Evolutionary conservation across 2,113 vertebrate genomes (phyloP).

Genomic region (Ardeotis arabs): DNA sequence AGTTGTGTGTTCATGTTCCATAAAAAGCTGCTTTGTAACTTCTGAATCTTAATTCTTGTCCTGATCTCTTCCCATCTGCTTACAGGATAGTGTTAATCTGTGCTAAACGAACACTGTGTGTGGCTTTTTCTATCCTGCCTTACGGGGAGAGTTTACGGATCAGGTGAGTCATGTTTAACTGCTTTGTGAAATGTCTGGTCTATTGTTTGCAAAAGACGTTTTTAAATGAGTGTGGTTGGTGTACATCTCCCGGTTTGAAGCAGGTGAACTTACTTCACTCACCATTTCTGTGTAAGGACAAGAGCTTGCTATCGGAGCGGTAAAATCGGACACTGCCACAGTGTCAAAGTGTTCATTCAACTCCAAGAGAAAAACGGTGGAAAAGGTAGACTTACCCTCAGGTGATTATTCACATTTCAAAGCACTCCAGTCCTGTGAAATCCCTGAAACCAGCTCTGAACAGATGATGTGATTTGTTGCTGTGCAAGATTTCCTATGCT

Average conservation of each 20-base stretch:
- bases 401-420: background rate
- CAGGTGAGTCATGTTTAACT: constrained; percentile 76
- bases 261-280: background rate
- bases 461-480: background rate
- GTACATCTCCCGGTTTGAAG: background rate
- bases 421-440: background rate
- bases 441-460: background rate
- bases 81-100: too few relatives aligned
- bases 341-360: background rate
- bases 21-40: too few relatives aligned
- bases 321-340: background rate
- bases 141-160: constrained; percentile 90
- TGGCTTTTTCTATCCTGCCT: constrained; percentile 92
- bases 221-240: background rate
- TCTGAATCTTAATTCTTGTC: too few relatives aligned
- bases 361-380: background rate
- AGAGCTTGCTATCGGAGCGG: background rate
- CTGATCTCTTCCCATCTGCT: too few relatives aligned
- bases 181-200: background rate
- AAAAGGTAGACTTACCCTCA: background rate
- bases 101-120: constrained; percentile 91
- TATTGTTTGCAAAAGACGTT: background rate
- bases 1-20: too few relatives aligned
- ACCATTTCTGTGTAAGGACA: background rate
- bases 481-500: background rate